Evolutionary conservation across 2,888 invertebrate species (phyloP).

Genomic region (Philhelius pedissequus): DNA sequence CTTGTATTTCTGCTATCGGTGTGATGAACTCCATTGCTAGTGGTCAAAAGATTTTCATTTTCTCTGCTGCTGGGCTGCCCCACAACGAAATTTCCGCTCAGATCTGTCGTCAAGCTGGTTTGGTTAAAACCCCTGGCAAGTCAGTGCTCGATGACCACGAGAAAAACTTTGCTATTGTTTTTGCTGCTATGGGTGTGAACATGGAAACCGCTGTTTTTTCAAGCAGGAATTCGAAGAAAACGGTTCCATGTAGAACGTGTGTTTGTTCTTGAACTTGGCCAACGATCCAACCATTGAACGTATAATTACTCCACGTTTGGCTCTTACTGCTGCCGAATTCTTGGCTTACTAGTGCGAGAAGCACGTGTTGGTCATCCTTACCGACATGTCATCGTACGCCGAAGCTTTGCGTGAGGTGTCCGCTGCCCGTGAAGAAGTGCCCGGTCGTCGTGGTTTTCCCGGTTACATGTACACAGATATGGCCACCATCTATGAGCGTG

Average conservation of each 20-base stretch:
- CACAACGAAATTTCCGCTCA: slow-evolving; percentile 99
- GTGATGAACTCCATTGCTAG: slow-evolving; percentile 99
- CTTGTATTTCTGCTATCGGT: slow-evolving; percentile 98
- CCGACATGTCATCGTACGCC: slow-evolving; percentile 99
- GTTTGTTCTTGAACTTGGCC: slow-evolving; percentile 99
- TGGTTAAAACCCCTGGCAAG: slow-evolving; percentile 93
- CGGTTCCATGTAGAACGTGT: slow-evolving; percentile 99
- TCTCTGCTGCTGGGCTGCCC: slow-evolving; percentile 99
- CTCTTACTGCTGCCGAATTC: slow-evolving; percentile 98
- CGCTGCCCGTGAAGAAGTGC: slow-evolving; percentile 99
- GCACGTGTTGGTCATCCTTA: slow-evolving; percentile 98
- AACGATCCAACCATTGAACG: slow-evolving; percentile 99
- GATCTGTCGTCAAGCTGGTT: slow-evolving; percentile 99
- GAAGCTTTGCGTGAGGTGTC: slow-evolving; percentile 99
- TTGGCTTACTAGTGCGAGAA: slow-evolving; percentile 99
- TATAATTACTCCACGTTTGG: slow-evolving; percentile 99
- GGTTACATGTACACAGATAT: slow-evolving; percentile 99
- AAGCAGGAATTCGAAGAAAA: slow-evolving; percentile 99
- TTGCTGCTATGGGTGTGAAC: slow-evolving; percentile 99
- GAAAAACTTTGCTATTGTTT: slow-evolving; percentile 99
- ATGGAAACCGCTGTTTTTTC: slow-evolving; percentile 99
- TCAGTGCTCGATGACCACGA: slow-evolving; percentile 96
- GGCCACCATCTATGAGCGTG: slow-evolving; percentile 99
- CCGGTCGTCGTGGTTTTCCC: slow-evolving; percentile 99
- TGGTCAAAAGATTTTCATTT: slow-evolving; percentile 99